Percentiles rank a stretch among this genome's conserved stretches.
phyloP scores from a whole-genome alignment of 2,888 invertebrate genomes.

The Drosophila differens region DNA sequence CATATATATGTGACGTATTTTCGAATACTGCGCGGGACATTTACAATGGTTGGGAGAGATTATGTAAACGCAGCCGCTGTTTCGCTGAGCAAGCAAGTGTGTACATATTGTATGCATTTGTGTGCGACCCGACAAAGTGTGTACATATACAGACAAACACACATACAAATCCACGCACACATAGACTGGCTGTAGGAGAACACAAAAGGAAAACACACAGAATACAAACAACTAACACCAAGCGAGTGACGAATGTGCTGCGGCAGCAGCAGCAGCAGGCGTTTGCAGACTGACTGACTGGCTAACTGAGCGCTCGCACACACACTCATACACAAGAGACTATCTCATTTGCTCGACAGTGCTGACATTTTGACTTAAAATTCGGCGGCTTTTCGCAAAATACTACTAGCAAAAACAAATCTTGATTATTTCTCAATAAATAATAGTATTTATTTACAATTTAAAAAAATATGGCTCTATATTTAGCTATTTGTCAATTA shows the following conservation, averaged over 20 bases:
- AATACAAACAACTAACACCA: constrained; percentile 33
- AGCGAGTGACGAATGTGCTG: constrained; percentile 69
- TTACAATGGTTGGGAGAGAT: constrained; percentile 46
- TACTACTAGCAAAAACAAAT: background rate
- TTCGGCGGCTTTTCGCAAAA: background rate
- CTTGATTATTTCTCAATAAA: no score
- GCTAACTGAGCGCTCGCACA: constrained; percentile 57
- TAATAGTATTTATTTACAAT: background rate
- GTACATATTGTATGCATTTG: constrained; percentile 27
- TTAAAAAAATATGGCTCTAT: background rate
- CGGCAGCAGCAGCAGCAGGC: constrained; percentile 50
- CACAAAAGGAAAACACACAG: constrained; percentile 17
- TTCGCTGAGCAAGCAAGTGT: constrained; percentile 45
- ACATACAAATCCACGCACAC: constrained; percentile 2
- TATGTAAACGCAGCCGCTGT: constrained; percentile 61
- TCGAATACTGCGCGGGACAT: constrained; percentile 53
- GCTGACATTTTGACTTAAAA: background rate
- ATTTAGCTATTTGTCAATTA: background rate
- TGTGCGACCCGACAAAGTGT: constrained; percentile 14
- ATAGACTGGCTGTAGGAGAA: constrained; percentile 20
- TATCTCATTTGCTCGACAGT: background rate
- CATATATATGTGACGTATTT: constrained; percentile 18
- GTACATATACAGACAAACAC: background rate
- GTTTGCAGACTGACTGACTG: constrained; percentile 70
- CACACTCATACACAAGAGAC: constrained; percentile 30